These are phyloP conservation scores for Blera fallax DNA, from an alignment of 2,888 invertebrate species.

Conservation along the genomic window DNA sequence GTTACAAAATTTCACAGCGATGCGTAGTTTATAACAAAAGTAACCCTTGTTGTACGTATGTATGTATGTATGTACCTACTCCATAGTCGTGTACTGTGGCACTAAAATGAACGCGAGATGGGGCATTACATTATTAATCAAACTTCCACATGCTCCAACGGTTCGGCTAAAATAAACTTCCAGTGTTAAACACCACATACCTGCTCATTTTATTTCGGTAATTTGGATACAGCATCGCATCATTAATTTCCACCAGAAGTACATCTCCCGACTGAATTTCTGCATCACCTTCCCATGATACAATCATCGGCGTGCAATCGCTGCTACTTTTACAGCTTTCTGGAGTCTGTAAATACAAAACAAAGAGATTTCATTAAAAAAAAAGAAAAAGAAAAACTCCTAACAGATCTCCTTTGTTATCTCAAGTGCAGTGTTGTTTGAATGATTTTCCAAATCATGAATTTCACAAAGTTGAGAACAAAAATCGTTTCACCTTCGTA, in stretches of 20 bases:
- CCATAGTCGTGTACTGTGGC: no score
- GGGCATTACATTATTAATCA: not conserved
- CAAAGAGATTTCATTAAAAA: constrained; percentile 8
- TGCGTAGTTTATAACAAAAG: no score
- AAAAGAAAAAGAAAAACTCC: not conserved
- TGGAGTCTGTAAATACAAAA: constrained; percentile 77
- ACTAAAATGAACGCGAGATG: no score
- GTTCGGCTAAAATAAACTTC: not conserved
- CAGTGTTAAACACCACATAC: constrained; percentile 73
- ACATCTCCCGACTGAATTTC: constrained; percentile 89
- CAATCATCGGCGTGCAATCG: constrained; percentile 84
- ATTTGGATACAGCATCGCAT: constrained; percentile 83
- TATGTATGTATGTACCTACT: no score
- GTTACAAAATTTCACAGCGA: no score
- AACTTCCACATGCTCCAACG: not conserved
- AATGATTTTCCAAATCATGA: constrained; percentile 50
- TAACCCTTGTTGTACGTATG: no score
- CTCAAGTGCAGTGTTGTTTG: constrained; percentile 27
- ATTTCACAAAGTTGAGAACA: not conserved
- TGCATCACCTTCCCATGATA: constrained; percentile 86
- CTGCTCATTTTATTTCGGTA: constrained; percentile 76
- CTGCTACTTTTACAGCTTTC: constrained; percentile 81
- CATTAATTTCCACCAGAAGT: constrained; percentile 87
- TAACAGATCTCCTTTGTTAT: constrained; percentile 3
- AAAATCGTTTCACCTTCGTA: constrained; percentile 14